Base-by-base conservation (phyloP, 1,140 invertebrate species). In the Drosophila navojoa region DNA sequence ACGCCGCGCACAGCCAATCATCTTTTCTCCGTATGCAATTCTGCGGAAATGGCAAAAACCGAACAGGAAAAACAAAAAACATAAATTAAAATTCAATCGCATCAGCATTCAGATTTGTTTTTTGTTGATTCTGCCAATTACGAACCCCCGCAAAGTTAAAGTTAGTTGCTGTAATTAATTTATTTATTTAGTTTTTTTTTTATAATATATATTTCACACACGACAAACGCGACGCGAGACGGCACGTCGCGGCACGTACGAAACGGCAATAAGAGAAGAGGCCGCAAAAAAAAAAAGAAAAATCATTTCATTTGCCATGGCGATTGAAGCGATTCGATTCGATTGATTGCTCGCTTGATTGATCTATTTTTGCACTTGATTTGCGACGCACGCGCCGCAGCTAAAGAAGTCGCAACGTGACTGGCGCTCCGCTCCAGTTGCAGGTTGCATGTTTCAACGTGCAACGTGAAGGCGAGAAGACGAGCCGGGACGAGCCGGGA, bases 331-430 rank as follows among this genome's bases (percentile, higher is more conserved):
- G 68, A 59, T 71, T 66, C 63, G 84, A 89, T 89, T 89, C 45
- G 42, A 16, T 63, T 57, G 84, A 89, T 89, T 89, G 84, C 84
- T 89, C 84, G 80, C 84, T 89, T 89, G 84, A 89, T 89, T 89
- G 84, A 89, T 89, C 84, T 89, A 89, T 89, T 89, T 90, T 89
- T 89, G 84, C 84, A 89, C 84, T 89, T 89, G 84, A 89, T 89
- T 89, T 89, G 84, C 84, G 79, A 89, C 84, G 84, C 84, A 89
- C 84, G 84, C 84, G 84, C 85, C 84, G 71, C 57, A 22, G 44
- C 58, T 19, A 15, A 45, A 11, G 7, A 27, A 27, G 11, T 66
- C 69, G 70, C 79, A 77, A 87, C 82, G 84, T 87, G 82, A 86
- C 82, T 87, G 82, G 82, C 82, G 82, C 82, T 86, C 53, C 67